Evolutionary conservation across 2,113 vertebrate genomes (phyloP), one percentile per base, ranked within the genome.

Genomic region (Clarias gariepinus): DNA sequence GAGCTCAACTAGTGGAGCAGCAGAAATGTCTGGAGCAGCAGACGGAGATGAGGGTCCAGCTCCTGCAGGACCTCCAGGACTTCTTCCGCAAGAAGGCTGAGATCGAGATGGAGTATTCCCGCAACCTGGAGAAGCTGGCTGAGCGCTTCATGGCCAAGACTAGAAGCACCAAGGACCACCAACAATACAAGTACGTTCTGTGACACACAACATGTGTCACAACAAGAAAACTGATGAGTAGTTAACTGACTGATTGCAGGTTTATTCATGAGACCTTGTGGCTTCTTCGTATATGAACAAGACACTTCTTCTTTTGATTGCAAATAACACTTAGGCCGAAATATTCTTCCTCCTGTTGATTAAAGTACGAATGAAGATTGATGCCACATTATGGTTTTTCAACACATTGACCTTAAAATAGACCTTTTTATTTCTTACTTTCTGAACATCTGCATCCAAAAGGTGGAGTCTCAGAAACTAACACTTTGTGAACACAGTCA

Each of bases 121-220:
- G 98, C 79, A 99, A 98, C 92, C 90, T 99, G 87, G 98, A 99
- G 93, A 99, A 99, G 86, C 91, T 99, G 90, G 98, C 98, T 0
- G 98, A 99, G 84, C 97, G 98, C 87, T 99, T 99, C 93, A 99
- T 99, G 98, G 98, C 98, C 18, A 99, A 99, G 94, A 99, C 98
- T 13, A 96, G 98, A 92, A 99, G 98, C 93, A 99, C 98, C 36
- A 99, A 99, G 89, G 98, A 99, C 86, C 98, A 99, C 91, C 98
- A 99, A 76, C 98, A 99, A 85, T 99, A 99, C 94, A 99, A 99
- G 98, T 99, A 91, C 96, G 63, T 90, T 47, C 85, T 60, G 53
- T 83, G 33, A 41, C 33, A 3, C 69, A 23, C 69, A 73, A 41
- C 19, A 19, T 41, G 69, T n/a, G n/a, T n/a, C n/a, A n/a, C n/a